A percentile compares a stretch with the other conserved stretches of the same genome.
Evolutionary conservation across 2,888 invertebrate genomes (phyloP).

Genomic region (Archips crataeganus): DNA sequence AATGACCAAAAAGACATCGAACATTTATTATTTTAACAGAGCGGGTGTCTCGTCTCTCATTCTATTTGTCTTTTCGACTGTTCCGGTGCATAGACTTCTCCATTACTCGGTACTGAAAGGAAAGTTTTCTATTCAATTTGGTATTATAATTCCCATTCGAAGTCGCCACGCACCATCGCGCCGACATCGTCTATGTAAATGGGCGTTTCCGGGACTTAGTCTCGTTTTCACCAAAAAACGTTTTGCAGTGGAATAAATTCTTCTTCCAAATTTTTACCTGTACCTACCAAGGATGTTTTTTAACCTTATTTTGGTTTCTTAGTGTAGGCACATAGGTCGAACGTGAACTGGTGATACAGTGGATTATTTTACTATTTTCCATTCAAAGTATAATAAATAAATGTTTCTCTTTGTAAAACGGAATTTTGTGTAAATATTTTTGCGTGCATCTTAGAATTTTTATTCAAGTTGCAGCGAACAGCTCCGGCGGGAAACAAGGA

Average conservation of each 20-base stretch:
- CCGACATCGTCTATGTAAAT: constrained; percentile 85
- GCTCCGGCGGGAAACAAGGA: constrained; percentile 77
- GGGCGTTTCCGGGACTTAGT: constrained; percentile 81
- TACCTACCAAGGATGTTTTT: constrained; percentile 52
- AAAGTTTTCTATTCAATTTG: constrained; percentile 87
- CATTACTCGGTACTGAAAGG: constrained; percentile 86
- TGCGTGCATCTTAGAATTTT: constrained; percentile 78
- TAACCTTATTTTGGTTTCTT: not conserved
- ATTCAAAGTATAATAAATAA: not conserved
- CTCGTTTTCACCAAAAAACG: constrained; percentile 77
- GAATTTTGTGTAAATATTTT: constrained; percentile 75
- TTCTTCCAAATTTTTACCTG: constrained; percentile 56
- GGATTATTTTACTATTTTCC: constrained; percentile 35
- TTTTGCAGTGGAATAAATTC: constrained; percentile 60
- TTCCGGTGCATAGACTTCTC: constrained; percentile 86
- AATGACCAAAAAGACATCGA: constrained; percentile 82
- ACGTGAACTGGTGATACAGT: constrained; percentile 20
- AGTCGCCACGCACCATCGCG: constrained; percentile 86
- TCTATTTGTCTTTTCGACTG: constrained; percentile 86
- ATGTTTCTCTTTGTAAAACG: not conserved
- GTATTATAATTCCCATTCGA: constrained; percentile 87
- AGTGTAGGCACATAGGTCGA: not conserved
- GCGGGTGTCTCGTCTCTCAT: constrained; percentile 80
- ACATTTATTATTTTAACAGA: constrained; percentile 84
- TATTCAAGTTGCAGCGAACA: constrained; percentile 71